Conservation (phyloP, 2,113 vertebrate species). For the Sylvilagus bachmani region DNA sequence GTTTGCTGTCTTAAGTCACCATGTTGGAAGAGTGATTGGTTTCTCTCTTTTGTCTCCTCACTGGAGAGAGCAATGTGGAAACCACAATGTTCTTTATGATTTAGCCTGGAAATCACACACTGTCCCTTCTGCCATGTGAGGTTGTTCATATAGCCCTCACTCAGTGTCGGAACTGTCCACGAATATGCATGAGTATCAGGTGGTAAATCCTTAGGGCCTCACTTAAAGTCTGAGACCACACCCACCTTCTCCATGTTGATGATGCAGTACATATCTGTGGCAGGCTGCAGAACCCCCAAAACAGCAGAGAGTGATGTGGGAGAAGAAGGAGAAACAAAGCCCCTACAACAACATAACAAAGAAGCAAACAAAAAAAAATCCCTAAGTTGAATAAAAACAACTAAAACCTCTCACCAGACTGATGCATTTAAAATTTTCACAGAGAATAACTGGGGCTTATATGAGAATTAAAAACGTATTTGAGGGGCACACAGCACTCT, state of each 20-base stretch:
- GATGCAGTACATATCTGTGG: not conserved
- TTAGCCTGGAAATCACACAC: not conserved
- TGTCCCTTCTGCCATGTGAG: not conserved
- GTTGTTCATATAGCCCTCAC: not conserved
- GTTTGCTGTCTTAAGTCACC: not conserved
- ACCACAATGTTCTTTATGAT: not conserved
- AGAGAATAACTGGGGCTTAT: not conserved
- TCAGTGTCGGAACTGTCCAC: not conserved
- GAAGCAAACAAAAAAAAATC: not conserved
- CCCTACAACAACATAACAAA: not conserved
- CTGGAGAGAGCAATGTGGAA: not conserved
- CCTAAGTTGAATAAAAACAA: not conserved
- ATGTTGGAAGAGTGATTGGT: not conserved
- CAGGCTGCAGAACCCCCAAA: not conserved
- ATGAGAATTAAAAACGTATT: not conserved
- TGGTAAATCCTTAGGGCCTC: not conserved
- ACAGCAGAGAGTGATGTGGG: not conserved
- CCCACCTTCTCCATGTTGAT: not conserved
- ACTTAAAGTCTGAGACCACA: not conserved
- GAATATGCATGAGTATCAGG: not conserved
- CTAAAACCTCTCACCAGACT: not conserved
- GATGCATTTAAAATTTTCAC: not conserved
- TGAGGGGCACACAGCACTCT: not conserved
- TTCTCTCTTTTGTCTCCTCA: not conserved
- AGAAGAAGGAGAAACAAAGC: not conserved